Evolutionary conservation across 1,140 invertebrate genomes (phyloP).

Genomic region (Coelopa frigida): DNA sequence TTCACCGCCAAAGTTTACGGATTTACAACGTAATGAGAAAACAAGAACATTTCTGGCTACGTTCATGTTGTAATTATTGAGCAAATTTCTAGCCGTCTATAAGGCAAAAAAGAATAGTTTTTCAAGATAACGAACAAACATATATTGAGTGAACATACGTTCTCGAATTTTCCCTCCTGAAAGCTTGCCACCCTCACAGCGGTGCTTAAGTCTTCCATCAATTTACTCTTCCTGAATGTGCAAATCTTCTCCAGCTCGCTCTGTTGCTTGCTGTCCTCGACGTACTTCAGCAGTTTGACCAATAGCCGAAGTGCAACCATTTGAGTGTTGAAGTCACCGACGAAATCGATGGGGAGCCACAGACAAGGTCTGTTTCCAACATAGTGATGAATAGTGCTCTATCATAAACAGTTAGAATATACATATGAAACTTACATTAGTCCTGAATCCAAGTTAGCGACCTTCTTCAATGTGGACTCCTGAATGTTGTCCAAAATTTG

Average conservation of each 20-base stretch:
- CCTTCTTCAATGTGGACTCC: not conserved
- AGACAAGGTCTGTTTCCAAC: constrained; percentile 1
- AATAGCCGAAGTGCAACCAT: not conserved
- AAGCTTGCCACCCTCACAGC: too few species aligned
- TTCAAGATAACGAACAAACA: not conserved
- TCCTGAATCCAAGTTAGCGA: not conserved
- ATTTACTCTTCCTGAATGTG: too few species aligned
- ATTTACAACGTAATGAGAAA: constrained; percentile 1
- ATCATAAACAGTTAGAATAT: not conserved
- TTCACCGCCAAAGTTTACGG: not conserved
- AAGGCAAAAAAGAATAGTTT: not conserved
- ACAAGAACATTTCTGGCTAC: not conserved
- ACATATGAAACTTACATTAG: not conserved
- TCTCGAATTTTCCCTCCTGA: too few species aligned
- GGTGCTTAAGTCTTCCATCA: too few species aligned
- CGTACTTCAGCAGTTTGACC: not conserved
- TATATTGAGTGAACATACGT: constrained; percentile 2
- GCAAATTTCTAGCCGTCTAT: not conserved
- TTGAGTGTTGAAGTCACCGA: constrained; percentile 4
- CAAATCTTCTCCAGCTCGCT: constrained; percentile 1
- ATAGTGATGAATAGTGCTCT: not conserved
- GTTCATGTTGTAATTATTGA: constrained; percentile 5
- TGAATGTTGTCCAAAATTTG: constrained; percentile 2
- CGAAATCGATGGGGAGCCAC: constrained; percentile 1
- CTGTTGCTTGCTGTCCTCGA: not conserved